phyloP scores from a whole-genome alignment of 2,797 vertebrate genomes.

The Characodon lateralis region DNA sequence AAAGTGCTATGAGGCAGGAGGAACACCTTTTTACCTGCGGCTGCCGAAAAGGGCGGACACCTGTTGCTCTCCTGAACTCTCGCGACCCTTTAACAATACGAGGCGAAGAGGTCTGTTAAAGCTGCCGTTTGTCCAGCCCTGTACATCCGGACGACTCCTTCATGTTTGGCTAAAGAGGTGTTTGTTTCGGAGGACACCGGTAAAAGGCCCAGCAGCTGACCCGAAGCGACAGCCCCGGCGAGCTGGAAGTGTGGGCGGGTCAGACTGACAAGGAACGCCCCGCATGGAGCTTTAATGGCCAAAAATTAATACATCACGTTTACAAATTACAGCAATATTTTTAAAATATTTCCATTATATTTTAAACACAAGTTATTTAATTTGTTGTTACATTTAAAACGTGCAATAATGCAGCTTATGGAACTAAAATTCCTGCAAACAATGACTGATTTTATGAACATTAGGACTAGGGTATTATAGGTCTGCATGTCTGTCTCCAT shows the following conservation, averaged over 20 bases:
- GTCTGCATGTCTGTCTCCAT: neutral
- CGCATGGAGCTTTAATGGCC: neutral
- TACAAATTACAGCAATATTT: neutral
- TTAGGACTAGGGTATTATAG: too few relatives aligned
- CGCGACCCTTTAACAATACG: neutral
- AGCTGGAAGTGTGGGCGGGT: slow-evolving; percentile 36
- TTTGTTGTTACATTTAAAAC: neutral
- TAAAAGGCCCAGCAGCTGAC: slow-evolving; percentile 3
- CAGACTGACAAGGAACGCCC: slow-evolving; percentile 18
- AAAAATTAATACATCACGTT: neutral
- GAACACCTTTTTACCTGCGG: neutral
- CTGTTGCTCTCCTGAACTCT: neutral
- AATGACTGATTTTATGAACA: too few relatives aligned
- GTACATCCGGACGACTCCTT: neutral
- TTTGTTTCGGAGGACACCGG: neutral
- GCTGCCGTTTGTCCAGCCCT: neutral
- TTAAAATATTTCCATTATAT: neutral
- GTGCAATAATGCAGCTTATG: neutral
- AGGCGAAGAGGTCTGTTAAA: neutral
- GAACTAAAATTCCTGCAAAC: too few relatives aligned
- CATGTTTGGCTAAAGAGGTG: slow-evolving; percentile 6
- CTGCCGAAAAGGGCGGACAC: neutral
- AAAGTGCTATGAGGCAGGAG: neutral
- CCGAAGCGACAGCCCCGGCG: neutral
- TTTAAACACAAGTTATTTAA: neutral